Evolutionary conservation across 2,888 invertebrate species (phyloP), one percentile per base, ranked within the genome.

Genomic region (Hipparchia sbordonii): DNA sequence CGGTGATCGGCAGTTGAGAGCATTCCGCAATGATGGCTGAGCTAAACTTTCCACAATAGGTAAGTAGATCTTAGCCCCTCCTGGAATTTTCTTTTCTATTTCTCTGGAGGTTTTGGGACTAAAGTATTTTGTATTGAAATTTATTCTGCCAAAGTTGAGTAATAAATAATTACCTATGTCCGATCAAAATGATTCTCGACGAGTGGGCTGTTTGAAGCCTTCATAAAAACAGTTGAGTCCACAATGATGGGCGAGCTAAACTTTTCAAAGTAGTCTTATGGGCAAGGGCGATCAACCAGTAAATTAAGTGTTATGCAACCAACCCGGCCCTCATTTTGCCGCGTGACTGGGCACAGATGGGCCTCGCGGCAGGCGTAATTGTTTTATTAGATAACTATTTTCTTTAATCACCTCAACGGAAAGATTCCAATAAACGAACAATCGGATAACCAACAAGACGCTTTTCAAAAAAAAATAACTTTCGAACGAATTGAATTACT

Each of bases 251-350:
- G 13, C 10, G 13, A 51, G 51, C 9, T 52, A 6, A 23, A 57
- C 8, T 57, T 12, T 66, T 54, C 12, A 33, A n/a, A n/a, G 23
- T 52, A 52, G 59, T 12, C 33, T 51, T 60, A 68, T 46, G 33
- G 48, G 57, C 51, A 60, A 60, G 57, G 59, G 59, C 68, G 60
- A 60, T 59, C 68, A 60, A 68, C 23, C 68, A 57, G 46, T 60
- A 68, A 68, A 68, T 68, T 59, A 68, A 51, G 68, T 68, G 68
- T 68, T 68, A 68, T 51, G 57, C 57, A 68, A 68, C 59, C 12
- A 45, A 48, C 48, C 57, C 2, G 33, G 59, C 68, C 59, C 57
- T 60, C 59, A 68, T 68, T 68, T 68, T 59, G 46, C 60, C 68
- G 68, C 68, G 68, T 68, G 68, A 68, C 59, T 68, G 68, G n/a